A percentile compares a stretch with the other conserved stretches of the same genome.
phyloP scores from a whole-genome alignment of 2,797 vertebrate species.

The Melanotaenia boesemani region DNA sequence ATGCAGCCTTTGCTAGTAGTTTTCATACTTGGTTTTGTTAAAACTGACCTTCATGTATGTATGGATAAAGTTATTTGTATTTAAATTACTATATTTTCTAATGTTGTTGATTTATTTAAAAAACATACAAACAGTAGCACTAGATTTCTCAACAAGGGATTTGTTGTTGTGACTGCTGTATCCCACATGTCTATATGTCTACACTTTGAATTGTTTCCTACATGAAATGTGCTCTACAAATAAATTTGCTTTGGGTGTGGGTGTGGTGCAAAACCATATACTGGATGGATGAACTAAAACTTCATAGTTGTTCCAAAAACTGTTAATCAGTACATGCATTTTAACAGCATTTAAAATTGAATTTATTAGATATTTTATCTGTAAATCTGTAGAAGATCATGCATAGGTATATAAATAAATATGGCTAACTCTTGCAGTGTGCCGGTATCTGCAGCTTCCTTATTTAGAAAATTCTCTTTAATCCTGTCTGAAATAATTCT shows the following conservation, averaged over 20 bases:
- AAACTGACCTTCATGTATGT: too few species aligned
- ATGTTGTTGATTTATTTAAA: too few species aligned
- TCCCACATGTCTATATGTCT: not conserved
- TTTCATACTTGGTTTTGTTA: not conserved
- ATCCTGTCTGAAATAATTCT: not conserved
- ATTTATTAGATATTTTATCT: not conserved
- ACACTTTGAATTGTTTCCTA: too few species aligned
- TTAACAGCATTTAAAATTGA: not conserved
- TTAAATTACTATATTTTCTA: too few species aligned
- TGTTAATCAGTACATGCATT: not conserved
- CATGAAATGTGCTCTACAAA: too few species aligned
- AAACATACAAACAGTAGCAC: too few species aligned
- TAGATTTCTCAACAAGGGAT: too few species aligned
- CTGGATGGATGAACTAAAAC: not conserved
- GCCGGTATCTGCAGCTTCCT: not conserved
- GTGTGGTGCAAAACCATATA: not conserved
- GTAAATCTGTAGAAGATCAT: not conserved
- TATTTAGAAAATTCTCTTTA: not conserved
- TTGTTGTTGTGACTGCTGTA: not conserved
- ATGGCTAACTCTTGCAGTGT: not conserved
- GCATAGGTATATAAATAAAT: slow-evolving; percentile 5
- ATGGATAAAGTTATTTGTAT: too few species aligned
- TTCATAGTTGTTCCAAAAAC: not conserved
- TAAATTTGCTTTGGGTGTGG: too few species aligned
- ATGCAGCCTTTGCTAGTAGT: not conserved